phyloP scores from a whole-genome alignment of 2,888 invertebrate genomes.

The Scotopteryx bipunctaria region DNA sequence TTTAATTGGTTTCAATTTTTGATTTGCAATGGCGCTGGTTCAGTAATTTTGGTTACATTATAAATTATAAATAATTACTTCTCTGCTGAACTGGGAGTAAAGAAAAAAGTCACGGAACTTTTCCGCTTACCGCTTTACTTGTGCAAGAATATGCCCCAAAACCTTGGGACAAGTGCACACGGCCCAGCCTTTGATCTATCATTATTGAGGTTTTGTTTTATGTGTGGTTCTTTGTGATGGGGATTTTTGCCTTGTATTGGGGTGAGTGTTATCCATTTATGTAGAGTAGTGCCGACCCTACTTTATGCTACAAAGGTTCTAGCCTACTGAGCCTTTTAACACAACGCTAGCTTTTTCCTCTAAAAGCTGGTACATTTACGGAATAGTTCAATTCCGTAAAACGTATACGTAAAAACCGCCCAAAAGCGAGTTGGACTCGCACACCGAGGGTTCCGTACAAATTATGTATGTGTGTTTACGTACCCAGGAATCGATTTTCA shows the following conservation, averaged over 20 bases:
- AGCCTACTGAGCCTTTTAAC: background rate
- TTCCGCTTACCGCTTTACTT: slow-evolving; percentile 10
- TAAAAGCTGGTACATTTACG: background rate
- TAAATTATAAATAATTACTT: too few relatives aligned
- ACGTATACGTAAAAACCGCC: too few relatives aligned
- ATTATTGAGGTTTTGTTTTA: slow-evolving; percentile 34
- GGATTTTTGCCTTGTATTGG: slow-evolving; percentile 21
- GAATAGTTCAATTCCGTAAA: too few relatives aligned
- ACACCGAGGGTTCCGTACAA: too few relatives aligned
- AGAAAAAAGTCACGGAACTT: too few relatives aligned
- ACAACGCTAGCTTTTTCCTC: background rate
- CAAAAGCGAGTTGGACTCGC: too few relatives aligned
- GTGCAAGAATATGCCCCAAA: background rate
- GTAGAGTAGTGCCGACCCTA: slow-evolving; percentile 22
- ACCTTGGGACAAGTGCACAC: slow-evolving; percentile 34
- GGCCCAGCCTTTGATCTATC: slow-evolving; percentile 36
- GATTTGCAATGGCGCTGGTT: too few relatives aligned
- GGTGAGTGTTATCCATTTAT: slow-evolving; percentile 25
- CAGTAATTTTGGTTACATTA: too few relatives aligned
- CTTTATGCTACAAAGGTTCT: slow-evolving; percentile 7
- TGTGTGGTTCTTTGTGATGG: slow-evolving; percentile 27
- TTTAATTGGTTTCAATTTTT: too few relatives aligned
- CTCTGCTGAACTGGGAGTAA: too few relatives aligned
- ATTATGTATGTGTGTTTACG: too few relatives aligned
- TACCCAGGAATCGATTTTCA: too few relatives aligned